Conservation (phyloP, 1,140 invertebrate genomes). For the Schlechtendalia chinensis region DNA sequence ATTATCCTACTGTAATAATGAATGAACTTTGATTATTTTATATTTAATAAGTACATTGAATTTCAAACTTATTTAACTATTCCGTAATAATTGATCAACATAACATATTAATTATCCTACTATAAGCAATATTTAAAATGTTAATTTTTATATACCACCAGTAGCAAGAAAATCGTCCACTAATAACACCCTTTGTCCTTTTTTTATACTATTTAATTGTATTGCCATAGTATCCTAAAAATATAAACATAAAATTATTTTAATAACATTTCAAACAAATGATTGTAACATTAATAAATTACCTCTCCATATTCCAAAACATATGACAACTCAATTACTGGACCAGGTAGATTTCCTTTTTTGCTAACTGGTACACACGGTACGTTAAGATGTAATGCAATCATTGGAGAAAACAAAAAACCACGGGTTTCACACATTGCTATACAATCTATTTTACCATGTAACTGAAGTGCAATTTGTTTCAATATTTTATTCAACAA, state of each 20-base stretch:
- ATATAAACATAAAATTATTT: neutral
- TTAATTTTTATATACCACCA: constrained; percentile 66
- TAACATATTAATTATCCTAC: too few relatives aligned
- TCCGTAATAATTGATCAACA: too few relatives aligned
- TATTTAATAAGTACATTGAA: too few relatives aligned
- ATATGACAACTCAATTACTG: constrained; percentile 69
- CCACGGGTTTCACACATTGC: constrained; percentile 90
- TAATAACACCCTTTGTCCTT: constrained; percentile 74
- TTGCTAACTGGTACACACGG: constrained; percentile 92
- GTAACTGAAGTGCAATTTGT: constrained; percentile 63
- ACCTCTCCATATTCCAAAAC: constrained; percentile 88
- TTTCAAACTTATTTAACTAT: too few relatives aligned
- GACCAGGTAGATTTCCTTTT: constrained; percentile 90
- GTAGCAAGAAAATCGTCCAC: constrained; percentile 93
- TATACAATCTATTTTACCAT: constrained; percentile 71
- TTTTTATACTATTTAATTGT: constrained; percentile 68
- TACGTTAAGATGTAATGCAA: constrained; percentile 76
- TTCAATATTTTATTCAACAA: constrained; percentile 73
- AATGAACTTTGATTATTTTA: too few relatives aligned
- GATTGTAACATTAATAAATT: constrained; percentile 53
- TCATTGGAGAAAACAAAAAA: constrained; percentile 83
- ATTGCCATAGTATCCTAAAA: constrained; percentile 84
- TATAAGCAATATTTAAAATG: neutral
- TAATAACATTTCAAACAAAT: constrained; percentile 17
- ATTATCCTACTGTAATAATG: too few relatives aligned